These are phyloP conservation scores for Euura lappo DNA, from an alignment of 1,140 invertebrate genomes.

Conservation along the genomic window DNA sequence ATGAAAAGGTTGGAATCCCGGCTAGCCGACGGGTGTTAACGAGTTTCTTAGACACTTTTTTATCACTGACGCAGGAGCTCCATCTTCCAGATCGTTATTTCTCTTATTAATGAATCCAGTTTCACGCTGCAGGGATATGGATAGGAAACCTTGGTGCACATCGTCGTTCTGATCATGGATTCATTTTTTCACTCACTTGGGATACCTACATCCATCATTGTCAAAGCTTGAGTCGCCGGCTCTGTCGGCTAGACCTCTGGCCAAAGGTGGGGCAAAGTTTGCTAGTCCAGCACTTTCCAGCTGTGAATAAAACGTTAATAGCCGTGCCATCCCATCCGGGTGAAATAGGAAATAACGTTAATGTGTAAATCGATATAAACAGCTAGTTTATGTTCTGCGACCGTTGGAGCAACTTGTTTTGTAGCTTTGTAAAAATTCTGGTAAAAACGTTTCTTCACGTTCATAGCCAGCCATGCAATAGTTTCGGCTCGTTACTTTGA, in stretches of 20 bases:
- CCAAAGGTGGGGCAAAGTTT: not conserved
- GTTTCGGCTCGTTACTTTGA: constrained; percentile 24
- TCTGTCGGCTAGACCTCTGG: not conserved
- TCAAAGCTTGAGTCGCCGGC: not conserved
- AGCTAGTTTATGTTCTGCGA: not conserved
- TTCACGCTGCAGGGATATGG: not conserved
- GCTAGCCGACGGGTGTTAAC: not conserved
- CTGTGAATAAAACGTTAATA: not conserved
- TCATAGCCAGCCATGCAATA: not conserved
- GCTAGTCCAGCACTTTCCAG: not conserved
- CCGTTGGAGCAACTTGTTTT: too few relatives aligned
- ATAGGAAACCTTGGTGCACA: not conserved
- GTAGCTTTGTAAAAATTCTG: not conserved
- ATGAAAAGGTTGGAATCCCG: not conserved
- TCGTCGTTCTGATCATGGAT: not conserved
- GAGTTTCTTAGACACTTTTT: not conserved
- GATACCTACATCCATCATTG: not conserved
- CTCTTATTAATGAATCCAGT: not conserved
- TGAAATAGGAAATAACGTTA: constrained; percentile 26
- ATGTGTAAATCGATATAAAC: constrained; percentile 43
- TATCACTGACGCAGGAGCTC: not conserved
- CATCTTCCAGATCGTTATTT: not conserved
- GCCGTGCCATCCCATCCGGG: not conserved
- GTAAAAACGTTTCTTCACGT: not conserved
- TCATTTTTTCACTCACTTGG: not conserved